Conservation (phyloP, 2,888 invertebrate genomes). For the Alitta virens region DNA sequence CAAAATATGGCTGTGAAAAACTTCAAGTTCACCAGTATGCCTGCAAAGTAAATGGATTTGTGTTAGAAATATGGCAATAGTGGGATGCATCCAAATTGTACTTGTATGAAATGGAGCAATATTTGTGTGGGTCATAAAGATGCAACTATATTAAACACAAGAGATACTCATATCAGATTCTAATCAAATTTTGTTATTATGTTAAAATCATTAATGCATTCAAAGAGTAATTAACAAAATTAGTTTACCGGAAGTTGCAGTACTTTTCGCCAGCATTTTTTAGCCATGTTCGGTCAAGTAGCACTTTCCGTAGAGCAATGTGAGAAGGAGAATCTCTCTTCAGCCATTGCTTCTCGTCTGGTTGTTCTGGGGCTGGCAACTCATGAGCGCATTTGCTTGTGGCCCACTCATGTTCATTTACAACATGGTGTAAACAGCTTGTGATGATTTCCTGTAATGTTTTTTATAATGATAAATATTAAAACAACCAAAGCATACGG, state of each 20-base stretch:
- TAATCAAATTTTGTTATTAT: too few relatives aligned
- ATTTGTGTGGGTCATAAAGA: too few relatives aligned
- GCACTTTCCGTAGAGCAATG: not conserved
- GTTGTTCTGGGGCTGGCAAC: not conserved
- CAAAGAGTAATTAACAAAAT: too few relatives aligned
- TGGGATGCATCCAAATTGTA: not conserved
- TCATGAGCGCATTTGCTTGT: not conserved
- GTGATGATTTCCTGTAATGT: not conserved
- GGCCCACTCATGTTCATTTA: conserved; percentile 1
- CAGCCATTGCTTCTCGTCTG: not conserved
- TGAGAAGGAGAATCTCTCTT: not conserved
- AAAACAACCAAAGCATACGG: not conserved
- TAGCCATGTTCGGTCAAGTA: not conserved
- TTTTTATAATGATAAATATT: too few relatives aligned
- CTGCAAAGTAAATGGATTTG: not conserved
- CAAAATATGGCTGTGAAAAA: not conserved
- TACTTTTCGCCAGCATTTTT: not conserved
- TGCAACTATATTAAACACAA: too few relatives aligned
- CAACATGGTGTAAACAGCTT: not conserved
- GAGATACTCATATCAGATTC: too few relatives aligned
- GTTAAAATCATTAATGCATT: too few relatives aligned
- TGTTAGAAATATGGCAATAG: too few relatives aligned
- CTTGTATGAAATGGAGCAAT: not conserved
- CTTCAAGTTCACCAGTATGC: not conserved
- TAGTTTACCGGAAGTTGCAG: not conserved